Conservation (phyloP, 2,797 vertebrate species). For the Amazona finschi region DNA sequence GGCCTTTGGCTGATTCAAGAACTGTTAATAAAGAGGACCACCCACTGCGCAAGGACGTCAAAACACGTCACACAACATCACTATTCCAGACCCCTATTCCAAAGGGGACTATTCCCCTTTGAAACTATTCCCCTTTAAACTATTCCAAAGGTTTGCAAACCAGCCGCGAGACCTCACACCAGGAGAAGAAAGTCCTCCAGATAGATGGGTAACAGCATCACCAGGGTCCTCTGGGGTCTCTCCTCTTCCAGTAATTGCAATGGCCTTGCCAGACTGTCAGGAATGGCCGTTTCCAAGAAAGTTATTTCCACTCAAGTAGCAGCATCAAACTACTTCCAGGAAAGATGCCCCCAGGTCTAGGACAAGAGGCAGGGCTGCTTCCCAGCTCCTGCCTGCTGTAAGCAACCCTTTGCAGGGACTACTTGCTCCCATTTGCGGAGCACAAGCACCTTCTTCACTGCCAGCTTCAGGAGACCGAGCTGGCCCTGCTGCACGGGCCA, state of each 20-base stretch:
- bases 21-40: background rate
- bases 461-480: background rate
- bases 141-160: background rate
- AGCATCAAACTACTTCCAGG: background rate
- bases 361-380: background rate
- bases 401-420: no score
- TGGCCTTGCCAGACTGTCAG: background rate
- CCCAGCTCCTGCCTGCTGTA: background rate
- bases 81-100: background rate
- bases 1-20: background rate
- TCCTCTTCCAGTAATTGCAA: background rate
- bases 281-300: background rate
- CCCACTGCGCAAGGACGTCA: background rate
- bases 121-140: no score
- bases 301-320: background rate
- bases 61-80: fast-evolving
- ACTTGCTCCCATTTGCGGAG: background rate
- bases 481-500: fast-evolving
- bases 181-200: background rate
- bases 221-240: background rate
- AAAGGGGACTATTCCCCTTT: no score
- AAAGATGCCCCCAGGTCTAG: background rate
- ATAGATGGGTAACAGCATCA: background rate
- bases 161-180: background rate
- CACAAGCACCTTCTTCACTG: background rate